A percentile compares a stretch with the other conserved stretches of the same genome.
phyloP scores from a whole-genome alignment of 2,888 invertebrate species.

The Masnerella sp. region DNA sequence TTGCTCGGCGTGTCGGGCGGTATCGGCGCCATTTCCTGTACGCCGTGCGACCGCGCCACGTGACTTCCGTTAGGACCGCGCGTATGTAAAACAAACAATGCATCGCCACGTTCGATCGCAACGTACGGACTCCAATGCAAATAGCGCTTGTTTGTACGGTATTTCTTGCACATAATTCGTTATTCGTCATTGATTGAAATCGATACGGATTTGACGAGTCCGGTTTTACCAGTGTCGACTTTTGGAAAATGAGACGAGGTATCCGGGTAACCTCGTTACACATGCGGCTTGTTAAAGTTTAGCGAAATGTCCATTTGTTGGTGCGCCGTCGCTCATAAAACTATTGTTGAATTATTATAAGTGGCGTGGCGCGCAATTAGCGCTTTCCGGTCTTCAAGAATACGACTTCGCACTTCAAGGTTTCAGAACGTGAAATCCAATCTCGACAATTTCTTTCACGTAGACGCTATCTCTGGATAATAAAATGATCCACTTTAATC shows the following conservation, averaged over 20 bases:
- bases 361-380: conserved; percentile 44
- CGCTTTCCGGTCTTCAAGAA: conserved; percentile 50
- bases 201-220: neutral
- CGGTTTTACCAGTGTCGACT: too few relatives aligned
- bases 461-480: neutral
- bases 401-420: conserved; percentile 48
- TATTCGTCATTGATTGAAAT: conserved; percentile 20
- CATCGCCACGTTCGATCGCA: conserved; percentile 52
- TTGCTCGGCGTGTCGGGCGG: conserved; percentile 47
- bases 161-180: conserved; percentile 23
- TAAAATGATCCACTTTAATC: neutral
- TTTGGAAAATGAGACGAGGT: too few relatives aligned
- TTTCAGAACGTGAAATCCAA: conserved; percentile 34
- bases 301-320: conserved; percentile 20
- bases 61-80: conserved; percentile 71
- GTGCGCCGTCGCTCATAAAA: conserved; percentile 49
- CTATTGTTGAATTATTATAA: conserved; percentile 59
- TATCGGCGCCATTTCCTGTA: conserved; percentile 68
- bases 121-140: conserved; percentile 29
- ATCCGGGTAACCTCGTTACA: conserved; percentile 36
- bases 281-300: conserved; percentile 15
- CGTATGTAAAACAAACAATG: conserved; percentile 59
- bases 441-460: conserved; percentile 18
- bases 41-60: conserved; percentile 69
- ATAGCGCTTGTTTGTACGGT: conserved; percentile 17